Evolutionary conservation across 2,888 invertebrate species (phyloP), one percentile per base, ranked within the genome.

Genomic region (Cantharis rufa): DNA sequence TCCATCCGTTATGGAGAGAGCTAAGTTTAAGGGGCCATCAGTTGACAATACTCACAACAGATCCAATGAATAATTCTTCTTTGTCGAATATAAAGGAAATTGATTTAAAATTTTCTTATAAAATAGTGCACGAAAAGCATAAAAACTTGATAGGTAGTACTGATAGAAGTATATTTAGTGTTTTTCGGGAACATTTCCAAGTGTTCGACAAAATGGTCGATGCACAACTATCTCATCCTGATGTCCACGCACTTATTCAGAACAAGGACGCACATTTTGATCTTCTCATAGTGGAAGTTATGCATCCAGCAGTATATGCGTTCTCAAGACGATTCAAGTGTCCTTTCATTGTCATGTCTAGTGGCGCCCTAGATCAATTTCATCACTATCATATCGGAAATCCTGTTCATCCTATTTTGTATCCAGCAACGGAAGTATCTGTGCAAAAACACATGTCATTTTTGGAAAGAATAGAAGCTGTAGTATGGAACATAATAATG

Each of bases 21-120:
- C 81, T 91, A 18, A 87, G 88, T 0, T 80, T 84, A 48, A 85
- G 87, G 74, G 91, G 90, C 4, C 91, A 91, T 77, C 84, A 90
- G 70, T 76, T 91, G 0, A 88, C 89, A 0, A 83, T 90, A 0
- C 71, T 90, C 15, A 89, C 91, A 0, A 81, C 86, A 5, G 81
- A 85, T 82, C 89, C 90, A 0, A 81, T 89, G 2, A 86, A 87
- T 16, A 87, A 89, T 66, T 72, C 81, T 11, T 78, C 83, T 1
- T 82, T 88, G 1, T 77, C 82, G 0, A 89, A 88, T 78, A 83
- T 89, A 11, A 86, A 83, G 1, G 86, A 89, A 80, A 87, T 90
- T 63, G 86, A 88, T 79, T 69, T 88, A 0, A 83, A 85, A 66
- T 82, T 83, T 63, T 79, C 88, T 0, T 88, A 89, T 69, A 1